These are phyloP conservation scores for Drosophila mettleri DNA, from an alignment of 2,888 invertebrate genomes.

Conservation along the genomic window DNA sequence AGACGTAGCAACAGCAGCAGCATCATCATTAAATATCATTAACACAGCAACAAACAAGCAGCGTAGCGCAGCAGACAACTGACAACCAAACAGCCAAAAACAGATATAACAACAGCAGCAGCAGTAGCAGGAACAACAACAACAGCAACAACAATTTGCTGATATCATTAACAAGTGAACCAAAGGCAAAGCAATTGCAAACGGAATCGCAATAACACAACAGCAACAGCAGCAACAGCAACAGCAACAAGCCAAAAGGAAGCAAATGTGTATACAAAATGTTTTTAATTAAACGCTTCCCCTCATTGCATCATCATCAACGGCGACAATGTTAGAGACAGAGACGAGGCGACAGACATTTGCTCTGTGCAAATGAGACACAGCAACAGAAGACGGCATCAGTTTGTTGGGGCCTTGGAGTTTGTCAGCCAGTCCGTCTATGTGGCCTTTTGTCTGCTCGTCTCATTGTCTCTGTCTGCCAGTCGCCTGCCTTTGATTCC, in stretches of 20 bases:
- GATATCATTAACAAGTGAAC: conserved; percentile 76
- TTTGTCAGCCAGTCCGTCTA: conserved; percentile 12
- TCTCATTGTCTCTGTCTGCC: conserved; percentile 7
- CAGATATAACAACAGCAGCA: conserved; percentile 39
- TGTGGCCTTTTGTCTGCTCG: conserved; percentile 4
- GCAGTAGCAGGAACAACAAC: conserved; percentile 28
- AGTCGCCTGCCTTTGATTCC: conserved; percentile 50
- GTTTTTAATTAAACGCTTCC: conserved; percentile 83
- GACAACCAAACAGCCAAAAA: conserved; percentile 53
- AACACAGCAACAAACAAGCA: conserved; percentile 77
- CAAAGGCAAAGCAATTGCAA: conserved; percentile 67
- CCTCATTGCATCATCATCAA: conserved; percentile 45
- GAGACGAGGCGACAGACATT: conserved; percentile 23
- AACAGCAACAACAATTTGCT: conserved; percentile 58
- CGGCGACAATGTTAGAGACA: conserved; percentile 55
- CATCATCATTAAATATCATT: conserved; percentile 81
- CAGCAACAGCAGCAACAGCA: conserved; percentile 31
- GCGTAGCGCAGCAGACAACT: conserved; percentile 48
- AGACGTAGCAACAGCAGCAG: conserved; percentile 37
- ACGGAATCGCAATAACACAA: conserved; percentile 76
- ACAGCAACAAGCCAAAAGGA: conserved; percentile 54
- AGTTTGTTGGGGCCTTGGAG: conserved; percentile 24
- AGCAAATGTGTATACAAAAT: conserved; percentile 81
- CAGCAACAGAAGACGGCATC: conserved; percentile 19
- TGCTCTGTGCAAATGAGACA: conserved; percentile 3